Base-by-base conservation (phyloP, 2,888 invertebrate genomes). In the Eulithis testata region DNA sequence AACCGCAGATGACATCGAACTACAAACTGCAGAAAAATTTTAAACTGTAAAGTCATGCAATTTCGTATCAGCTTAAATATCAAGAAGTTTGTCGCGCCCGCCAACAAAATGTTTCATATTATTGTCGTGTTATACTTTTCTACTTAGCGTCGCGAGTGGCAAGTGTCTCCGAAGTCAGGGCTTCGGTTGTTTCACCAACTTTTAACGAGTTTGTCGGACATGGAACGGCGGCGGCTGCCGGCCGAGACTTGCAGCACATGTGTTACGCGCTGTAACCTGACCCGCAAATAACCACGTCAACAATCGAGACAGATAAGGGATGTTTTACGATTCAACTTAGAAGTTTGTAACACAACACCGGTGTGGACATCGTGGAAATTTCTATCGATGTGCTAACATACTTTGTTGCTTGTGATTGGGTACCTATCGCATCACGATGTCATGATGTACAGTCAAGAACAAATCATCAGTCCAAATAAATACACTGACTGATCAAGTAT, bases 141-240 rank as follows among this genome's bases (percentile, higher is more conserved):
- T 89, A 89, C 90, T 91, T 91, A 90, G 85, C 89, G 89, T 87
- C 87, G 78, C 73, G 78, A 85, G 85, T 85, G 82, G 86, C 90
- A 88, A 90, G 90, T 90, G 90, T 91, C 90, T 88, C 80, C 80
- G 76, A 83, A 87, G 88, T 87, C 78, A 77, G 79, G 82, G 85
- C 85, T 87, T 85, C 85, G 86, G 90, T 90, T 91, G 91, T 90
- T 89, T 88, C 86, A 74, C 85, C 82, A 91, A 92, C 87, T 92
- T 92, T 92, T 92, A 92, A 92, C 92, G 92, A 92, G 92, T 92
- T 92, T 91, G 91, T 89, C 83, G 91, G 92, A 90, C 91, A 88
- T 80, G 84, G 61, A 57, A 56, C 65, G 79, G 79, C 52, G 53
- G 21, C 77, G 77, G 57, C 58, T 52, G 57, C 52, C 76, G 80